These are phyloP conservation scores for Turdus rufiventris DNA, from an alignment of 2,113 vertebrate species.

Conservation along the genomic window DNA sequence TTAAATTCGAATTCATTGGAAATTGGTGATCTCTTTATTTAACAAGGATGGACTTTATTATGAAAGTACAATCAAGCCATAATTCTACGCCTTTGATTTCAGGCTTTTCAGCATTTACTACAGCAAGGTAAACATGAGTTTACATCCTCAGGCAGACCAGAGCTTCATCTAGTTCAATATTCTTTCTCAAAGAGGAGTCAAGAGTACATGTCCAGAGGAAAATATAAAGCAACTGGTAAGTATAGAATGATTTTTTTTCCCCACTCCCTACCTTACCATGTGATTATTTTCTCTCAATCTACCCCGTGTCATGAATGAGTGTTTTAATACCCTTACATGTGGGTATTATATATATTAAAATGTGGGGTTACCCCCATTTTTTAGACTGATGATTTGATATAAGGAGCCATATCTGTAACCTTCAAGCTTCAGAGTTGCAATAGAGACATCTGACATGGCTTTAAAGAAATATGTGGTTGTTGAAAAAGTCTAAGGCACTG, in stretches of 20 bases:
- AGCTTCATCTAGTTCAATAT: neutral
- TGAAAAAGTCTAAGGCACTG: neutral
- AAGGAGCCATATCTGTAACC: neutral
- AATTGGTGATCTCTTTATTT: constrained; percentile 36
- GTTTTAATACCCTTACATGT: neutral
- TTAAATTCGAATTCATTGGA: constrained; percentile 65
- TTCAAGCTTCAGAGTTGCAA: neutral
- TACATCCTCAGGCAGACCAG: neutral
- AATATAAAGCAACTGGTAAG: neutral
- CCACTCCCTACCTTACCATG: neutral
- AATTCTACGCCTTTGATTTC: neutral
- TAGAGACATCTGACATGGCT: neutral
- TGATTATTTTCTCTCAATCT: neutral
- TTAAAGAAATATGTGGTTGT: neutral
- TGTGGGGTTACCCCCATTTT: neutral
- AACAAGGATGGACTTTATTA: constrained; percentile 58
- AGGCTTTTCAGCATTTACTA: neutral
- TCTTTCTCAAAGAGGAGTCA: neutral
- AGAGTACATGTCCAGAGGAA: neutral
- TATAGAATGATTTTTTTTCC: neutral
- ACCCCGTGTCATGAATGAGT: fast-evolving
- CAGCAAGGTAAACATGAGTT: neutral
- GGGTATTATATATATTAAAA: neutral
- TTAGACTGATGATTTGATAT: neutral
- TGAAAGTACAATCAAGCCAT: neutral